Evolutionary conservation across 2,888 invertebrate species (phyloP).

Genomic region (Cryptus armator): DNA sequence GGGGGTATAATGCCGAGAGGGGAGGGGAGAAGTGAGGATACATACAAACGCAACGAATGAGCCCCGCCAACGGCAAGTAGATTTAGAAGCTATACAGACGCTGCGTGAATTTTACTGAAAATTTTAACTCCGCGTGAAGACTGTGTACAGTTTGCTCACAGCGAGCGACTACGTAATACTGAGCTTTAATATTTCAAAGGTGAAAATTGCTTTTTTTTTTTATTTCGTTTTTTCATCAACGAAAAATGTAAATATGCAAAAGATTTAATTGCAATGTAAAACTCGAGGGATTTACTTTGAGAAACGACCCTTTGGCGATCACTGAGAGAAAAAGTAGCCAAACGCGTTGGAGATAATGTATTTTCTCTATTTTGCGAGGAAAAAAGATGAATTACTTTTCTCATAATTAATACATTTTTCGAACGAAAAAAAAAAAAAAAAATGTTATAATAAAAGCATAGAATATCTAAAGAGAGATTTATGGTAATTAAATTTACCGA

Average conservation of each 20-base stretch:
- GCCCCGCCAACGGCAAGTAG: slow-evolving; percentile 5
- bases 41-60: not conserved
- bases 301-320: not conserved
- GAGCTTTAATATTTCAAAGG: not conserved
- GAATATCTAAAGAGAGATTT: not conserved
- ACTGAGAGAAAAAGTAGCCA: not conserved
- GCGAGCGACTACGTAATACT: not conserved
- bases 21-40: not conserved
- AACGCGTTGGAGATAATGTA: no score
- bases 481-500: not conserved
- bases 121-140: not conserved
- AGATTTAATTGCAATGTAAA: not conserved
- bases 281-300: not conserved
- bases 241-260: not conserved
- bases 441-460: not conserved
- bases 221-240: not conserved
- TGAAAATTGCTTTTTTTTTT: slow-evolving; percentile 6
- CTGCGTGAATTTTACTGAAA: not conserved
- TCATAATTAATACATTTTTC: not conserved
- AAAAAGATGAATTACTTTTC: not conserved
- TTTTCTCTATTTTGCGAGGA: no score
- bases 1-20: not conserved
- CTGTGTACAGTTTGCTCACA: not conserved
- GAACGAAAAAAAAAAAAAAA: not conserved
- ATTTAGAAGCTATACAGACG: not conserved